phyloP scores from a whole-genome alignment of 35 echinoderm and acorn worm genomes.

The Lytechinus variegatus region DNA sequence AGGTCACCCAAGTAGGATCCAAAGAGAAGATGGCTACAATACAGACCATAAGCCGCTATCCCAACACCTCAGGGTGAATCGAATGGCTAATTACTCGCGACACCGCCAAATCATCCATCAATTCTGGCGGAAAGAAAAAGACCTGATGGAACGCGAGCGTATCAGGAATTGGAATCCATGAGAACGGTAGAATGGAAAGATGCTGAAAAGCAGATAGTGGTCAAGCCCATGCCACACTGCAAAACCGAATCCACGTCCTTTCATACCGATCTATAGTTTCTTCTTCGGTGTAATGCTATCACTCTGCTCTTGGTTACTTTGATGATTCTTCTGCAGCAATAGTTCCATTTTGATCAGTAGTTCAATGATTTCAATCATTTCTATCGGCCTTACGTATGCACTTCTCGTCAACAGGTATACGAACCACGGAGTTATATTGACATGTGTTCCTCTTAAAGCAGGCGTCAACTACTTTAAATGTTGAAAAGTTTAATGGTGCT shows the following conservation, averaged over 20 bases:
- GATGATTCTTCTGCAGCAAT: too few relatives aligned
- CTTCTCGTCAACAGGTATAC: not conserved
- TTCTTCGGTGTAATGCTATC: too few relatives aligned
- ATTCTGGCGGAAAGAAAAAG: not conserved
- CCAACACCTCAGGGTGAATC: not conserved
- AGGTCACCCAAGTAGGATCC: not conserved
- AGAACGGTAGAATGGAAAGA: not conserved
- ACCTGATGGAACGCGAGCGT: not conserved
- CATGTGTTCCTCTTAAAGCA: too few relatives aligned
- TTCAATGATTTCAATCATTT: not conserved
- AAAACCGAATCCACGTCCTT: too few relatives aligned
- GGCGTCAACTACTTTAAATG: too few relatives aligned
- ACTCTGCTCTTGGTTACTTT: too few relatives aligned
- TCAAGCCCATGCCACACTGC: too few relatives aligned
- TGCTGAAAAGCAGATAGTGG: not conserved
- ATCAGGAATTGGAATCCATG: not conserved
- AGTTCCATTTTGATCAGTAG: not conserved
- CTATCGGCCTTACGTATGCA: not conserved
- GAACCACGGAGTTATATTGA: too few relatives aligned
- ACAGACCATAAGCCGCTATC: not conserved
- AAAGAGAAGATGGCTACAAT: not conserved
- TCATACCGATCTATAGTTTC: too few relatives aligned
- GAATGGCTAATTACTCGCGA: conserved; percentile 10
- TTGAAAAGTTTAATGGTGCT: too few relatives aligned
- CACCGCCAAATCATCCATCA: not conserved